A percentile compares a stretch with the other conserved stretches of the same genome.
These are phyloP conservation scores for Pelochelys cantorii DNA, from an alignment of 2,797 vertebrate species.

Conservation along the genomic window DNA sequence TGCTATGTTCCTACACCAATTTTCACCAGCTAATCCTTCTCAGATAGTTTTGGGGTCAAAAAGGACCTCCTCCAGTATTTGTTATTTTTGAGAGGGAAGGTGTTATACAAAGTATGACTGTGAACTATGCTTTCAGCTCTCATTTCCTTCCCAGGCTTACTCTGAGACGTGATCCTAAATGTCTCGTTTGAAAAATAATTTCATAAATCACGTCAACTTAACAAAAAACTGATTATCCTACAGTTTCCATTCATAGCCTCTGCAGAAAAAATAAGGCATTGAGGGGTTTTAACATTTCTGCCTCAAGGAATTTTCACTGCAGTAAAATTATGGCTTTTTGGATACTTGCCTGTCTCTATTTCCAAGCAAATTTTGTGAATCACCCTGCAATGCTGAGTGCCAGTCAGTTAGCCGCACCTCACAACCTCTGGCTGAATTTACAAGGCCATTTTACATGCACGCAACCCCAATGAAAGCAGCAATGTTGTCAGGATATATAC, in stretches of 20 bases:
- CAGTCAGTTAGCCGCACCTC: rapidly evolving
- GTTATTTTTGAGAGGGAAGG: background rate
- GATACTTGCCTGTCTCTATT: background rate
- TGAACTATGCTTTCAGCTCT: background rate
- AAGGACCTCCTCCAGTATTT: background rate
- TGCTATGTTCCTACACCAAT: background rate
- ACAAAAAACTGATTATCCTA: background rate
- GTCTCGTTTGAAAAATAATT: background rate
- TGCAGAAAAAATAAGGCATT: background rate
- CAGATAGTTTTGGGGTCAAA: background rate
- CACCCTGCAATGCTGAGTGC: rapidly evolving
- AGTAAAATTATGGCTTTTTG: background rate
- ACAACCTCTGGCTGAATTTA: rapidly evolving
- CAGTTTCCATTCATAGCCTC: background rate
- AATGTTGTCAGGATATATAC: rapidly evolving
- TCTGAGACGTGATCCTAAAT: background rate
- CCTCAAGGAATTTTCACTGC: background rate
- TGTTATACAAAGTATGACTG: background rate
- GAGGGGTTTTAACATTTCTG: background rate
- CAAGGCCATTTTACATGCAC: background rate
- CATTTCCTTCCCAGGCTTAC: background rate
- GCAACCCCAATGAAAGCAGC: rapidly evolving
- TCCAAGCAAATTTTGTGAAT: rapidly evolving
- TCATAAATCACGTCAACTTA: background rate
- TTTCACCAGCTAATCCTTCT: conserved; percentile 18